Conservation (phyloP, 2,888 invertebrate species). For the Noctua comes region DNA sequence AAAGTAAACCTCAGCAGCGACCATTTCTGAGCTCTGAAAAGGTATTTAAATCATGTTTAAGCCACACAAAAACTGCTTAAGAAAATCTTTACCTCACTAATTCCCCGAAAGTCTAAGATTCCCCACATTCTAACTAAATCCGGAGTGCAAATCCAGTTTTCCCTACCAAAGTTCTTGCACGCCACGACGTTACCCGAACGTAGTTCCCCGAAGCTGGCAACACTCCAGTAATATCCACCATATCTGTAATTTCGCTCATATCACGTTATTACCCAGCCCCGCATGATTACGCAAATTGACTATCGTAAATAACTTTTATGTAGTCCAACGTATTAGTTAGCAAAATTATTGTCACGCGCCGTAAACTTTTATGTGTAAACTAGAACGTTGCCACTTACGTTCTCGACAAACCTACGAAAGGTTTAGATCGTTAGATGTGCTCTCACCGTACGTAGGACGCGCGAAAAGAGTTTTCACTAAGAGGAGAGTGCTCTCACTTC, state of each 20-base stretch:
- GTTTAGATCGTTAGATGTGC: background rate
- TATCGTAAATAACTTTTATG: slow-evolving; percentile 57
- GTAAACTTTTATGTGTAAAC: slow-evolving; percentile 51
- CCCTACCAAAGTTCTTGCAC: slow-evolving; percentile 49
- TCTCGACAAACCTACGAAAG: slow-evolving; percentile 2
- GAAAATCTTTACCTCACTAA: slow-evolving; percentile 21
- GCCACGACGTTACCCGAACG: slow-evolving; percentile 34
- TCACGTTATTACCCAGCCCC: slow-evolving; percentile 40
- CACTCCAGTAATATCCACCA: slow-evolving; percentile 49
- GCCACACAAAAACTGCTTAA: background rate
- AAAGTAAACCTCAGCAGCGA: background rate
- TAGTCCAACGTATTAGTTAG: slow-evolving; percentile 53
- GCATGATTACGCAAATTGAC: slow-evolving; percentile 54
- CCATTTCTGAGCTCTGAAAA: no score
- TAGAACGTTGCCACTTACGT: slow-evolving; percentile 38
- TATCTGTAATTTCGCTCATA: slow-evolving; percentile 55
- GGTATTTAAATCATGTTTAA: slow-evolving; percentile 2
- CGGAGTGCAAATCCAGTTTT: slow-evolving; percentile 40
- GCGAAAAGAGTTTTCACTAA: background rate
- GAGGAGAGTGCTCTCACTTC: background rate
- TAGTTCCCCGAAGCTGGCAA: slow-evolving; percentile 46
- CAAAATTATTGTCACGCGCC: slow-evolving; percentile 45
- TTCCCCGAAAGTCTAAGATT: slow-evolving; percentile 29
- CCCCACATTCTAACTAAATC: slow-evolving; percentile 10
- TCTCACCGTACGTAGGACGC: background rate